Conservation (phyloP, 1,140 invertebrate genomes). For the Hylaeus volcanicus region DNA sequence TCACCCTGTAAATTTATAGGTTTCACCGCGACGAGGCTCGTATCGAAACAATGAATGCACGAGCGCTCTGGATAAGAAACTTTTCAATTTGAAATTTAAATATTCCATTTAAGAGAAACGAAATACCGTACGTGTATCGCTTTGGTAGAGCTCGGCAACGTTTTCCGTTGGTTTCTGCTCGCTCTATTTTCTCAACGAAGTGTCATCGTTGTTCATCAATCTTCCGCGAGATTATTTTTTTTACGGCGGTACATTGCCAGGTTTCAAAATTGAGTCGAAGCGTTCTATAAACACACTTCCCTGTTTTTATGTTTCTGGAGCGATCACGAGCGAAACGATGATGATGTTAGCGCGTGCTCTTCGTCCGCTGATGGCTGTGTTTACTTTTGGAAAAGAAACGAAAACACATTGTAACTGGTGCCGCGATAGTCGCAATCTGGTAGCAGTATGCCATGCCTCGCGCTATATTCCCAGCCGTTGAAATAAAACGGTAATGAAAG, state of each 20-base stretch:
- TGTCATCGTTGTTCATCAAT: not conserved
- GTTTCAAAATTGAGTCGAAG: constrained; percentile 7
- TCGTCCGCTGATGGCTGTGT: constrained; percentile 20
- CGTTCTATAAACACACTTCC: constrained; percentile 14
- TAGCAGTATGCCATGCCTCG: not conserved
- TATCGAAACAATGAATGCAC: constrained; percentile 1
- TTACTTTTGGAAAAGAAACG: constrained; percentile 7
- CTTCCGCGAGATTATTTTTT: not conserved
- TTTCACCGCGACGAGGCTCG: too few relatives aligned
- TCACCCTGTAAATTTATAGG: not conserved
- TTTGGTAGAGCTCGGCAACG: not conserved
- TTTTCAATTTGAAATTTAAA: not conserved
- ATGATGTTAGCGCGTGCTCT: constrained; percentile 2
- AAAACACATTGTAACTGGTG: not conserved
- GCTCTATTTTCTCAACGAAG: not conserved
- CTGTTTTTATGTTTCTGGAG: constrained; percentile 5
- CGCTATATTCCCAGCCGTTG: not conserved
- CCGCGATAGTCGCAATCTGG: constrained; percentile 1
- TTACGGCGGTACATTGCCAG: not conserved
- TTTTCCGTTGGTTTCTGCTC: not conserved
- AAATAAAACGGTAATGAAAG: not conserved
- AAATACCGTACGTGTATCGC: too few relatives aligned
- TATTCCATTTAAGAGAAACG: constrained; percentile 9
- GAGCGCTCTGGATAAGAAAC: not conserved
- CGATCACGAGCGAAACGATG: not conserved